Percentiles rank a stretch among this genome's conserved stretches.
These are phyloP conservation scores for Callaeas wilsoni DNA, from an alignment of 2,113 vertebrate genomes.

Conservation along the genomic window DNA sequence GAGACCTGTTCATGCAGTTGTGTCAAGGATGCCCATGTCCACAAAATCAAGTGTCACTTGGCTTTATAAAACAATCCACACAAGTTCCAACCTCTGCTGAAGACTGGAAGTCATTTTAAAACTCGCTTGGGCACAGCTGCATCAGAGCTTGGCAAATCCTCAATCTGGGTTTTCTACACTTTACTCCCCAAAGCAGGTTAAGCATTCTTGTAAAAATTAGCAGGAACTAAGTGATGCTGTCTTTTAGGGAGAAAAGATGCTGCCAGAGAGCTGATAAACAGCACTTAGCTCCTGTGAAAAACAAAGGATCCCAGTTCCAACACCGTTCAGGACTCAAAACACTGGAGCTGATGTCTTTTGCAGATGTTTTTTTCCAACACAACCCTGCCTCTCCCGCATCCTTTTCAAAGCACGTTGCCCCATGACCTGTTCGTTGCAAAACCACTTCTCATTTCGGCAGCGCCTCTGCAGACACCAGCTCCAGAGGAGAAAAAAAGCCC, in stretches of 20 bases:
- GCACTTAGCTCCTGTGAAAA: not conserved
- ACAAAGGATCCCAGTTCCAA: conserved; percentile 1
- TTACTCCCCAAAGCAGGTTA: not conserved
- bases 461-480: not conserved
- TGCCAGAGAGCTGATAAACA: conserved; percentile 16
- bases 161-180: not conserved
- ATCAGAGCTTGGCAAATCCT: not conserved
- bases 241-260: not conserved
- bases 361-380: not conserved
- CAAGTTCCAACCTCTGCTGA: not conserved
- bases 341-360: not conserved
- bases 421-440: not conserved
- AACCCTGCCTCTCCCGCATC: not conserved
- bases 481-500: not conserved
- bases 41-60: not conserved
- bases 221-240: not conserved
- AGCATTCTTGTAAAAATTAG: not conserved
- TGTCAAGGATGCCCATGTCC: not conserved
- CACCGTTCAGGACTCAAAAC: not conserved
- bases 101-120: not conserved
- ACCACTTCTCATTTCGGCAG: not conserved
- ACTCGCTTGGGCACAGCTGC: not conserved
- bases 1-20: not conserved
- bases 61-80: not conserved
- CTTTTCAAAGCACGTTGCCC: not conserved